A percentile compares a stretch with the other conserved stretches of the same genome.
These are phyloP conservation scores for Antheraea yamamai DNA, from an alignment of 2,888 invertebrate species.

Conservation along the genomic window DNA sequence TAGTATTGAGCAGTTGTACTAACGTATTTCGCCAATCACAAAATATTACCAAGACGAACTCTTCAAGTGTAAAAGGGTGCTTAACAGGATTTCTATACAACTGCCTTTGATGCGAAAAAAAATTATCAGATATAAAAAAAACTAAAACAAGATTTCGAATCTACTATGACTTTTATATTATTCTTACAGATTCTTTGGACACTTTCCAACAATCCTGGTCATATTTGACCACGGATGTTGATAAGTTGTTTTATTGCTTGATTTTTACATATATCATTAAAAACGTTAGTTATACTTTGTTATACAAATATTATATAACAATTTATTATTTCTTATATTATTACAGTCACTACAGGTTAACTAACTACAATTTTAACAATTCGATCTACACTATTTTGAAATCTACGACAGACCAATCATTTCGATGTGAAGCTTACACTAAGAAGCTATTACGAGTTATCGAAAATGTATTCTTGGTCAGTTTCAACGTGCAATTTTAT, in stretches of 20 bases:
- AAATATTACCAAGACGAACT: neutral
- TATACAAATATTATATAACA: neutral
- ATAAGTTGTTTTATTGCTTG: neutral
- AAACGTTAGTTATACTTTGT: neutral
- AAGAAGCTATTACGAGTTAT: neutral
- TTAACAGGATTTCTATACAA: neutral
- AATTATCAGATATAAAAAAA: neutral
- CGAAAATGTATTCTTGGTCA: neutral
- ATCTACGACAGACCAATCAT: neutral
- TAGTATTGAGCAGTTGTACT: slow-evolving; percentile 47
- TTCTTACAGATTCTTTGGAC: slow-evolving; percentile 1
- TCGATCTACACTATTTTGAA: neutral
- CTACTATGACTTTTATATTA: neutral
- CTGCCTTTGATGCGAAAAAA: neutral
- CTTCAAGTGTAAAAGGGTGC: neutral
- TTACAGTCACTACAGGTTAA: neutral
- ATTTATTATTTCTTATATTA: neutral
- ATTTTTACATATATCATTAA: neutral
- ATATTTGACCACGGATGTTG: neutral
- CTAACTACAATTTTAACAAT: neutral
- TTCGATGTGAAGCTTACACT: neutral
- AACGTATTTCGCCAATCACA: slow-evolving; percentile 33
- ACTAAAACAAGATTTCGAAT: neutral
- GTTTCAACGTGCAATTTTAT: neutral
- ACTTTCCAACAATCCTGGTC: neutral